Evolutionary conservation across 2,113 vertebrate genomes (phyloP).

Genomic region (Dasyprocta punctata): DNA sequence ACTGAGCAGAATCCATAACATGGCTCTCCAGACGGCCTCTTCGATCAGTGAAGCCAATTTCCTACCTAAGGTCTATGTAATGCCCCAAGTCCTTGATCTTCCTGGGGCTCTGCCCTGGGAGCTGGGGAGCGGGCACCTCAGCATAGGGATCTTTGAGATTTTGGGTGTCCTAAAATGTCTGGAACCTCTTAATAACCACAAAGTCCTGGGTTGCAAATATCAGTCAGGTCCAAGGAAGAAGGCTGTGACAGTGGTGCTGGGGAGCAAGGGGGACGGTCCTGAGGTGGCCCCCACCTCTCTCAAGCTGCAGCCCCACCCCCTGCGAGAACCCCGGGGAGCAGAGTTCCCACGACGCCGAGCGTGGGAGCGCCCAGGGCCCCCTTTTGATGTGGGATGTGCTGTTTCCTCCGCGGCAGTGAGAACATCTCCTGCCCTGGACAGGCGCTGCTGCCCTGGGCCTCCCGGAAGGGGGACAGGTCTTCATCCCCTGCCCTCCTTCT

Average conservation of each 20-base stretch:
- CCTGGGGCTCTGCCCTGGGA: neutral
- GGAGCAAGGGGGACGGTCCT: conserved; percentile 36
- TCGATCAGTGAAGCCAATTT: neutral
- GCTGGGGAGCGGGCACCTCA: neutral
- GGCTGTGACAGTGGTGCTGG: neutral
- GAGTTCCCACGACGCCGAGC: conserved; percentile 64
- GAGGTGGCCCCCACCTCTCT: neutral
- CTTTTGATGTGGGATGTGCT: conserved; percentile 76
- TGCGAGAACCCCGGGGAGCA: conserved; percentile 58
- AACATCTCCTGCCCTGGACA: conserved; percentile 60
- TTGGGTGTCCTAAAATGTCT: neutral
- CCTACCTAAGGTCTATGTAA: neutral
- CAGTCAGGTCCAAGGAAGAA: neutral
- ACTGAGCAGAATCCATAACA: neutral
- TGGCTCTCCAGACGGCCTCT: neutral
- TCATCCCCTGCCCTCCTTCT: neutral
- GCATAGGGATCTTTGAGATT: neutral
- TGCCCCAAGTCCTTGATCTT: neutral
- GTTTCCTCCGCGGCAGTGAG: conserved; percentile 65
- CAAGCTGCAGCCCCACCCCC: neutral
- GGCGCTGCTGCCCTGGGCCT: neutral
- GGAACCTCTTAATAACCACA: neutral
- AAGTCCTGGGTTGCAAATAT: neutral
- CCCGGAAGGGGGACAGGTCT: neutral
- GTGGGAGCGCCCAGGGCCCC: conserved; percentile 70